phyloP scores from a whole-genome alignment of 1,140 invertebrate species.

The Ridgeia piscesae region DNA sequence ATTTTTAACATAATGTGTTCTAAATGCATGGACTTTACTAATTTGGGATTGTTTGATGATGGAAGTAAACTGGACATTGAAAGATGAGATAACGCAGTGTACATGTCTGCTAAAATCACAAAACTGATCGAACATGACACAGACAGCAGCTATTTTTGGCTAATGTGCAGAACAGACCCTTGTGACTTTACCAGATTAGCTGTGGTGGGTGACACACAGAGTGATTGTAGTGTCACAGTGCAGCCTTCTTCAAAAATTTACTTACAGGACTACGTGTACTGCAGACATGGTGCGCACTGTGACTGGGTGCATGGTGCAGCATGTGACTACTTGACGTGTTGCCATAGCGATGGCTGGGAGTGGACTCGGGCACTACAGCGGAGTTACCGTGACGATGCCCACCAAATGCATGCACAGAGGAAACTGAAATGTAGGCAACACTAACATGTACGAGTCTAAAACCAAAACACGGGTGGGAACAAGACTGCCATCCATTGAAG shows the following conservation, averaged over 20 bases:
- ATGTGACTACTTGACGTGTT: not conserved
- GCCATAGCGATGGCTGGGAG: not conserved
- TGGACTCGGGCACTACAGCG: constrained; percentile 7
- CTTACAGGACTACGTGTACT: not conserved
- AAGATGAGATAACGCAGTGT: too few species aligned
- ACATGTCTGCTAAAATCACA: too few species aligned
- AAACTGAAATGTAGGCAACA: not conserved
- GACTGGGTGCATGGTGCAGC: constrained; percentile 19
- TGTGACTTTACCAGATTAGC: too few species aligned
- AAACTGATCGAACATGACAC: too few species aligned
- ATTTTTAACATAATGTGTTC: too few species aligned
- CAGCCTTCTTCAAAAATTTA: not conserved
- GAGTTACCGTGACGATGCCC: not conserved
- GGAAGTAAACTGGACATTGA: too few species aligned
- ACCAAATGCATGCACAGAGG: constrained; percentile 2
- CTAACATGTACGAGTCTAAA: not conserved
- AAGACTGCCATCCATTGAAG: not conserved
- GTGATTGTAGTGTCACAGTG: not conserved
- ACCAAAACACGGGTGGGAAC: not conserved
- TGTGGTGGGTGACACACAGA: too few species aligned
- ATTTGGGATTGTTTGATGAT: too few species aligned
- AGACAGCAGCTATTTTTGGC: too few species aligned
- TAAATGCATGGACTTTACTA: too few species aligned
- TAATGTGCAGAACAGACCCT: too few species aligned
- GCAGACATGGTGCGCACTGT: not conserved